Percentiles rank a stretch among this genome's conserved stretches.
Evolutionary conservation across 2,797 vertebrate genomes (phyloP).

Genomic region (Gymnodraco acuticeps): DNA sequence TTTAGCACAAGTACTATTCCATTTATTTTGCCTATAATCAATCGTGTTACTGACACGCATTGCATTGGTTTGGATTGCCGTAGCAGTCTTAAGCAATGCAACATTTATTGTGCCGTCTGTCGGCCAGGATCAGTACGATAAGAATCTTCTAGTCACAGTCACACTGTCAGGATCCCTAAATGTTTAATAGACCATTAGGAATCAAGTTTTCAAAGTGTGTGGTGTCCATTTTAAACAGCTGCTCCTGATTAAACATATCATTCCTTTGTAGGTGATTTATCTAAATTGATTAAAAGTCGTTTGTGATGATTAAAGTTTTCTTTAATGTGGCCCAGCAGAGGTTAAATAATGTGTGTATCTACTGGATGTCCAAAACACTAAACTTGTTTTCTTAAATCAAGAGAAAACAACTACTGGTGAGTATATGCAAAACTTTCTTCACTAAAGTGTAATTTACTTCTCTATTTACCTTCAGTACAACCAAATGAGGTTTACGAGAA

Average conservation of each 20-base stretch:
- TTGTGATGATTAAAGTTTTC: not conserved
- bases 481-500: slow-evolving; percentile 40
- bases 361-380: not conserved
- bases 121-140: slow-evolving; percentile 65
- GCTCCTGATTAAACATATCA: slow-evolving; percentile 29
- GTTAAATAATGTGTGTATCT: not conserved
- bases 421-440: not conserved
- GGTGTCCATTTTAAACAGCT: slow-evolving; percentile 48
- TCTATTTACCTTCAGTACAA: slow-evolving; percentile 31
- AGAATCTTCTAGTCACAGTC: slow-evolving; percentile 60
- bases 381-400: not conserved
- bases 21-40: slow-evolving; percentile 4
- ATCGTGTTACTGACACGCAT: slow-evolving; percentile 26
- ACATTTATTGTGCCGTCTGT: slow-evolving; percentile 70
- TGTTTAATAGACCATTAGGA: slow-evolving; percentile 76
- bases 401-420: not conserved
- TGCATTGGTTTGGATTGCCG: slow-evolving; percentile 37
- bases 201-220: slow-evolving; percentile 66
- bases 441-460: not conserved
- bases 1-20: not conserved
- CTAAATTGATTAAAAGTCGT: not conserved
- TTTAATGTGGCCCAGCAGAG: not conserved
- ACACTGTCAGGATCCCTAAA: slow-evolving; percentile 62
- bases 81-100: slow-evolving; percentile 61
- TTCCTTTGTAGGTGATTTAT: slow-evolving; percentile 8